phyloP scores from a whole-genome alignment of 2,888 invertebrate genomes.

The Machimus atricapillus region DNA sequence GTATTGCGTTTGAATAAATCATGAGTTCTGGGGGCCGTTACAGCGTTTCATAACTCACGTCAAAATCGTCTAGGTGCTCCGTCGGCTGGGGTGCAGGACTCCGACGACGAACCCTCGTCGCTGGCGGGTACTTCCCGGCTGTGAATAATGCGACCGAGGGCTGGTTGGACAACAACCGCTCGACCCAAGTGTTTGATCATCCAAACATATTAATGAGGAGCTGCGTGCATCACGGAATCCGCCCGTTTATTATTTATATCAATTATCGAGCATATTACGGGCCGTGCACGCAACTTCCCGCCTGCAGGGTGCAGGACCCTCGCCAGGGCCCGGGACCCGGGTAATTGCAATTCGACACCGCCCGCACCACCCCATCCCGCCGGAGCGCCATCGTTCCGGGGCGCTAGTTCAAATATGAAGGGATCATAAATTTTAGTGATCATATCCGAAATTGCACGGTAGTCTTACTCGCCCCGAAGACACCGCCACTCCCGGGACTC shows the following conservation, averaged over 20 bases:
- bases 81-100: background rate
- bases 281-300: background rate
- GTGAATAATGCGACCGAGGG: conserved; percentile 14
- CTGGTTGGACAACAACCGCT: conserved; percentile 1
- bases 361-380: background rate
- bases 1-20: conserved; percentile 27
- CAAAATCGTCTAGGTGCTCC: conserved; percentile 1
- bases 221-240: conserved; percentile 45
- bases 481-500: background rate
- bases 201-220: conserved; percentile 33
- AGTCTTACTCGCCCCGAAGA: background rate
- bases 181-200: conserved; percentile 33
- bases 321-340: too few relatives aligned
- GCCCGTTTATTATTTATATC: conserved; percentile 45
- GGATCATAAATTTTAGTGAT: conserved; percentile 36
- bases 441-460: conserved; percentile 32
- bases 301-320: background rate
- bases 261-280: conserved; percentile 40
- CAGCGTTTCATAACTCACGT: conserved; percentile 30
- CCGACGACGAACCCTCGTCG: background rate
- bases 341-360: conserved; percentile 32
- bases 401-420: conserved; percentile 5
- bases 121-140: background rate
- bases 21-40: conserved; percentile 5
- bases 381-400: background rate